Base-by-base conservation (phyloP, 2,113 vertebrate genomes). In the Nothoprocta perdicaria region DNA sequence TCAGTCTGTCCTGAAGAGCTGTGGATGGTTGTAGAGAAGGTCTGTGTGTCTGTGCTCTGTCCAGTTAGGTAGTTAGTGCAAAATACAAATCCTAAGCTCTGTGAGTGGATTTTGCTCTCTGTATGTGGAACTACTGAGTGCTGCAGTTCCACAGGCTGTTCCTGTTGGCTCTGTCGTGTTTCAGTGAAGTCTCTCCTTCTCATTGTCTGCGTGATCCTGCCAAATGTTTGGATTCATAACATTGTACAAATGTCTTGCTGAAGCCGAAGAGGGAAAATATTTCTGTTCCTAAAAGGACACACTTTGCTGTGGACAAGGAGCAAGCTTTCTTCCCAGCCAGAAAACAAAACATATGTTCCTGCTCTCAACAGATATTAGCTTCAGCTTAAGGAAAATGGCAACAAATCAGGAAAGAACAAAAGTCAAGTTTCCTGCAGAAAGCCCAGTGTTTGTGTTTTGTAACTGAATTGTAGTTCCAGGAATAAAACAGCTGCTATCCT, bases 401-500 rank as follows among this genome's bases (percentile, higher is more conserved):
- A 89, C 91, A 87, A 76, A 80, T 62, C 86, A 86, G 90, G 90
- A 53, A 63, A 41, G 68, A 35, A 65, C 40, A 50, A 88, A 95
- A 95, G 65, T 58, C 0, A 35, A 85, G 67, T 90, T 96, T 95
- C 92, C 94, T 89, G 86, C 81, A 91, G 89, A 92, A 89, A 92
- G 72, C 27, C 72, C 79, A 19, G 75, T 67, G 78, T 78, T 89
- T 94, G 68, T 10, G 7, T 87, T 75, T 4, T 0, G 81, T 89
- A 91, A 90, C 75, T 43, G 72, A 89, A 62, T 71, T 82, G 79
- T 82, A 87, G 86, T 79, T 89, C 81, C 87, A 92, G 91, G 92
- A 94, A 91, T 77, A 92, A 93, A 93, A 31, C 87, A 92, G 89
- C 75, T 93, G 79, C 79, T 91, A 52, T 84, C 81, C 89, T 85